A percentile compares a stretch with the other conserved stretches of the same genome.
Conservation (phyloP, 2,113 vertebrate genomes). For the Corythornis madagascariensis region DNA sequence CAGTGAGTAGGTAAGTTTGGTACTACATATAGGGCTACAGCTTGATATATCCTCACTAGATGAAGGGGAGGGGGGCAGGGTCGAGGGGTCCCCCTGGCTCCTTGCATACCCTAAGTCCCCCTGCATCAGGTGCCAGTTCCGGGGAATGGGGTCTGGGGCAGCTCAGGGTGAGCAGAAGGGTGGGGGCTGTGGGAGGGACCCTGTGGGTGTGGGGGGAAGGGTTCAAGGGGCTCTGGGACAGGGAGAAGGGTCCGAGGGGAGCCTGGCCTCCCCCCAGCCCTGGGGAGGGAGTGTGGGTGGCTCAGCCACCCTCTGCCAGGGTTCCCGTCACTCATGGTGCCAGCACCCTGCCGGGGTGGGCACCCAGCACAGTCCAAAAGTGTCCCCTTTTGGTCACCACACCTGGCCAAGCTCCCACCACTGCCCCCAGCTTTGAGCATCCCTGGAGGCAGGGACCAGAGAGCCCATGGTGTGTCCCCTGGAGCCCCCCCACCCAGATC, state of each 20-base stretch:
- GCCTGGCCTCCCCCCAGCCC: background rate
- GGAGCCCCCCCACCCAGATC: background rate
- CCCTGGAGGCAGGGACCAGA: background rate
- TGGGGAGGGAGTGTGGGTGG: background rate
- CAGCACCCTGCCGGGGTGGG: conserved; percentile 42
- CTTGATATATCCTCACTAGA: conserved; percentile 59
- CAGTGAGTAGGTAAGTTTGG: conserved; percentile 54
- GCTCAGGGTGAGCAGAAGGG: background rate
- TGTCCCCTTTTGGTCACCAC: background rate
- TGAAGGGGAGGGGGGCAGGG: background rate
- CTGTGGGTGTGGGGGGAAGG: rapidly evolving
- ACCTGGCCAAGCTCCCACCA: background rate
- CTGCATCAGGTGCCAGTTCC: background rate
- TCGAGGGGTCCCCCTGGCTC: background rate
- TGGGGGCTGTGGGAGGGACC: background rate
- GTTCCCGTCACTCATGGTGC: conserved; percentile 5
- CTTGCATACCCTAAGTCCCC: background rate
- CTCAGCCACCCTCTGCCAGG: conserved; percentile 42
- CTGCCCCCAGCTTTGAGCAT: background rate
- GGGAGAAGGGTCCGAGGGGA: background rate
- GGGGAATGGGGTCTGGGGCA: background rate
- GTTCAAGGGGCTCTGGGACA: background rate
- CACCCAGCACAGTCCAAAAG: background rate
- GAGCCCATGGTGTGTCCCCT: background rate
- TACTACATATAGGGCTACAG: conserved; percentile 63